Percentiles rank a stretch among this genome's conserved stretches.
Evolutionary conservation across 2,797 vertebrate genomes (phyloP).

Genomic region (Macropus fuliginosus): DNA sequence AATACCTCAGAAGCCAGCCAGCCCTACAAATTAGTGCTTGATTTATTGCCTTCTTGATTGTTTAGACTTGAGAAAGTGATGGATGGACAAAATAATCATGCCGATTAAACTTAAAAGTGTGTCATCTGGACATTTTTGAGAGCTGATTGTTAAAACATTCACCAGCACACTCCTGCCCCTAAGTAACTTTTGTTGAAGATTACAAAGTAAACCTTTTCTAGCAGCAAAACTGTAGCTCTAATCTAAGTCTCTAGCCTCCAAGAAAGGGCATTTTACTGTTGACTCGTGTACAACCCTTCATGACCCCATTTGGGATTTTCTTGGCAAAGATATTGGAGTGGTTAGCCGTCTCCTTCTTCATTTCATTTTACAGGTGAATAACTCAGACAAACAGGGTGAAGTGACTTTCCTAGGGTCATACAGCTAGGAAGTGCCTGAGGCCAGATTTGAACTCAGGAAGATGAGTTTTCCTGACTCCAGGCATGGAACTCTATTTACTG

Average conservation of each 20-base stretch:
- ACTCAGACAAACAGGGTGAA: not conserved
- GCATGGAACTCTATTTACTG: not conserved
- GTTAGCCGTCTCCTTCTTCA: not conserved
- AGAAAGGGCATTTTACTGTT: not conserved
- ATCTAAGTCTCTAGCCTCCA: not conserved
- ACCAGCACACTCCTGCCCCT: not conserved
- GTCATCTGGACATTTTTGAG: not conserved
- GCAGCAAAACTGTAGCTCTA: not conserved
- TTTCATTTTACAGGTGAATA: not conserved
- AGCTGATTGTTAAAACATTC: not conserved
- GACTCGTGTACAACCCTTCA: not conserved
- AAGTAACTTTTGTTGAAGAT: not conserved
- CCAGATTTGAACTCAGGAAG: not conserved
- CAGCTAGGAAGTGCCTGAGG: not conserved
- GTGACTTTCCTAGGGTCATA: not conserved
- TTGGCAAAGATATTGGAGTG: not conserved
- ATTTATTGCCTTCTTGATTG: not conserved
- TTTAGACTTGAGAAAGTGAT: not conserved
- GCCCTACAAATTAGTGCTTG: not conserved
- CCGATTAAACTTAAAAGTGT: not conserved
- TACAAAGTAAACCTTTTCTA: not conserved
- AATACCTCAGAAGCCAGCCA: not conserved
- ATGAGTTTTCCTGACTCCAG: not conserved
- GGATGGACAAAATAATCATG: not conserved
- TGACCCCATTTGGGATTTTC: not conserved